Evolutionary conservation across 2,797 vertebrate genomes (phyloP).

Genomic region (Pogoniulus pusillus): DNA sequence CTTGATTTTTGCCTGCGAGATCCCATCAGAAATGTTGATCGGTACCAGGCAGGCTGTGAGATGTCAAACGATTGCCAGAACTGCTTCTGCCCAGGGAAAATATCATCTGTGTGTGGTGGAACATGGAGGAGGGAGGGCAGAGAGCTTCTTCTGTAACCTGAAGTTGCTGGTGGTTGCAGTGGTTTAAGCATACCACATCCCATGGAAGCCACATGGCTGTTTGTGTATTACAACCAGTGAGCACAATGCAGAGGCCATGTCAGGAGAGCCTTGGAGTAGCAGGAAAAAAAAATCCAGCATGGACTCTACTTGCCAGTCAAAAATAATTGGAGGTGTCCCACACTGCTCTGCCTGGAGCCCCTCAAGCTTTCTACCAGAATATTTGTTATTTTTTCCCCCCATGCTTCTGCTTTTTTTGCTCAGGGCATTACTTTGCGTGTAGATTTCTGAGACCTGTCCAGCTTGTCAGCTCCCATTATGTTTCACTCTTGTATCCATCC

Average conservation of each 20-base stretch:
- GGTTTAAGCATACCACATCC: not conserved
- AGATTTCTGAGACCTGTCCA: conserved; percentile 71
- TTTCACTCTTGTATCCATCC: conserved; percentile 68
- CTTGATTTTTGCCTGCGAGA: conserved; percentile 51
- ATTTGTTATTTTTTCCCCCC: conserved; percentile 39
- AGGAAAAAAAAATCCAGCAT: conserved; percentile 5
- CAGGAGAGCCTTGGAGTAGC: conserved; percentile 43
- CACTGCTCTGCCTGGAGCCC: conserved; percentile 84
- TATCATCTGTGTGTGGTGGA: not conserved
- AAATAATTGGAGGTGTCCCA: conserved; percentile 77
- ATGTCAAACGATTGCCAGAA: conserved; percentile 53
- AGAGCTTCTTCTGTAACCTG: conserved; percentile 8
- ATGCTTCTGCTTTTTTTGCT: conserved; percentile 72
- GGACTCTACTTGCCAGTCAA: conserved; percentile 73
- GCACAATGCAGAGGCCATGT: not conserved
- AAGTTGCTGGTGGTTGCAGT: conserved; percentile 7
- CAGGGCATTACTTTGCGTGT: conserved; percentile 81
- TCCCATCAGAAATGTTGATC: conserved; percentile 47
- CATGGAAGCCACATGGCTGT: conserved; percentile 20
- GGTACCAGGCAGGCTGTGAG: conserved; percentile 49
- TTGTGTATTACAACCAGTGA: conserved; percentile 20
- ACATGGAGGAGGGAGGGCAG: not conserved
- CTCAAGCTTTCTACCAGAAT: conserved; percentile 81
- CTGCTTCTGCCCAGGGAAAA: conserved; percentile 41
- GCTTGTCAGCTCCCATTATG: conserved; percentile 88